Evolutionary conservation across 2,888 invertebrate species (phyloP).

Genomic region (Exephanes ischioxanthus): DNA sequence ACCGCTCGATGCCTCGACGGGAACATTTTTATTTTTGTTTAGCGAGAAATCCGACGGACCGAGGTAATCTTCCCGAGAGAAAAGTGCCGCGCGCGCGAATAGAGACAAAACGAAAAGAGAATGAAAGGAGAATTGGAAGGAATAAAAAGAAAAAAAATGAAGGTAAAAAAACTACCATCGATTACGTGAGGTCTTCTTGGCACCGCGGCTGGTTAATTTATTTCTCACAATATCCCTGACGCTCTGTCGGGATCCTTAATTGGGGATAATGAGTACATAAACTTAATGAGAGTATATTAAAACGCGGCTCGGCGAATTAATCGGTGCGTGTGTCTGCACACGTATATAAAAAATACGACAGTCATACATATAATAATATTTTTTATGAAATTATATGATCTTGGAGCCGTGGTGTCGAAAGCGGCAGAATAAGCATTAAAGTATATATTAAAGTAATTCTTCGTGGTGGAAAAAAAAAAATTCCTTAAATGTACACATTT

Average conservation of each 20-base stretch:
- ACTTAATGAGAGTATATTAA: conserved; percentile 65
- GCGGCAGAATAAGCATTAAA: conserved; percentile 32
- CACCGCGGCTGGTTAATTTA: conserved; percentile 63
- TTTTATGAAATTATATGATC: background rate
- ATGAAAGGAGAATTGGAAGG: background rate
- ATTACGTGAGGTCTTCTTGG: conserved; percentile 51
- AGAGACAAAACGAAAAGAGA: conserved; percentile 9
- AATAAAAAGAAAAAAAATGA: background rate
- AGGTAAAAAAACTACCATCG: background rate
- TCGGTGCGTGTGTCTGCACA: conserved; percentile 16
- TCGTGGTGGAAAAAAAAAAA: background rate
- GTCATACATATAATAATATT: background rate
- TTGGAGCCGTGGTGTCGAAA: background rate
- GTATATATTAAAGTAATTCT: conserved; percentile 40
- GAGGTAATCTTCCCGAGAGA: conserved; percentile 42
- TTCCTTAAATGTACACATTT: too few species aligned
- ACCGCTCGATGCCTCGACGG: conserved; percentile 26
- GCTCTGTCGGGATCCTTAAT: conserved; percentile 27
- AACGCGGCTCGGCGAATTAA: conserved; percentile 50
- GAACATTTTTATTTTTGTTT: conserved; percentile 61
- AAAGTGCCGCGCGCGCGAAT: conserved; percentile 3
- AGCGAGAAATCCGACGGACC: conserved; percentile 45
- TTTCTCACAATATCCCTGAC: conserved; percentile 54
- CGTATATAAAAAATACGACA: background rate
- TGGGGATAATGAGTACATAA: conserved; percentile 64